Evolutionary conservation across 2,888 invertebrate species (phyloP), one percentile per base, ranked within the genome.

Genomic region (Pegoplata infirma): DNA sequence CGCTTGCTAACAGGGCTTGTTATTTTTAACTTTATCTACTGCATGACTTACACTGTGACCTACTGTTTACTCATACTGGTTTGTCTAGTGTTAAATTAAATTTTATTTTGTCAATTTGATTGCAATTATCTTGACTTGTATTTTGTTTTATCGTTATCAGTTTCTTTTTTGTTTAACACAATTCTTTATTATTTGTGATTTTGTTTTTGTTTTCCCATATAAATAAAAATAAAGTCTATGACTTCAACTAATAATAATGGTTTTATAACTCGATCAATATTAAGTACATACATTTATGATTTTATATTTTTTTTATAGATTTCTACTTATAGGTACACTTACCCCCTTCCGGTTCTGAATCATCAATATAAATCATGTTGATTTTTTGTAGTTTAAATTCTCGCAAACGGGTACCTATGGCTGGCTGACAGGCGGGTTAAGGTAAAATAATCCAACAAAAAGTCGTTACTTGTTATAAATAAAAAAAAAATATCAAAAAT

Each of bases 281-380:
- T 3, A n/a, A n/a, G 32, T 32, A 32, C 32, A 10, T 32, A 40
- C n/a, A n/a, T n/a, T n/a, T n/a, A n/a, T n/a, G n/a, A n/a, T n/a
- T n/a, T n/a, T n/a, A n/a, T n/a, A n/a, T n/a, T n/a, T n/a, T n/a
- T n/a, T n/a, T n/a, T n/a, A n/a, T n/a, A n/a, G n/a, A n/a, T n/a
- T n/a, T n/a, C n/a, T n/a, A n/a, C n/a, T n/a, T n/a, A n/a, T 40
- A 32, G n/a, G 5, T n/a, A 12, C 49, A 81, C 94, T 94, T 92
- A 96, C 96, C 96, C 91, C 96, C 96, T 85, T 96, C 93, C 82
- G 96, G 96, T 90, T 96, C 96, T 83, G 94, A 93, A 90, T 97
- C 97, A 90, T 96, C 96, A 77, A 97, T 96, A 90, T 94, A 79
- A 58, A 79, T 79, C 79, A 79, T 79, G 51, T 75, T 75, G 25